Percentiles rank a stretch among this genome's conserved stretches.
phyloP scores from a whole-genome alignment of 92 coral and sea anemone genomes.

The Phenganax subtilis region DNA sequence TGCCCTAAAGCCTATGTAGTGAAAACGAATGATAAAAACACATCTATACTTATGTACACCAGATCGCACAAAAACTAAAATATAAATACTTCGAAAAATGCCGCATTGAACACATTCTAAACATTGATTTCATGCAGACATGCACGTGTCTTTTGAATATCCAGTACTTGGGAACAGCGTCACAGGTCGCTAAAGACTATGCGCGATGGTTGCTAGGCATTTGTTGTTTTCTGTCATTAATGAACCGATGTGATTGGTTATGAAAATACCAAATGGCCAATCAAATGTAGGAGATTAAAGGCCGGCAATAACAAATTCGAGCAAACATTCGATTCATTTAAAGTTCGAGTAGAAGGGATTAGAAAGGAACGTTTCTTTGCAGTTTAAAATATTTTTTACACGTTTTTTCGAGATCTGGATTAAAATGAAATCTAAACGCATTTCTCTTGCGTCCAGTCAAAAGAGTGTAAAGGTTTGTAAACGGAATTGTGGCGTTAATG shows the following conservation, averaged over 20 bases:
- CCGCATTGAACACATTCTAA: neutral
- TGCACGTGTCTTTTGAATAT: constrained; percentile 2
- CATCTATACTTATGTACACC: neutral
- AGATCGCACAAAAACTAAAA: neutral
- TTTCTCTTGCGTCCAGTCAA: constrained; percentile 6
- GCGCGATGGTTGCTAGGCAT: constrained; percentile 23
- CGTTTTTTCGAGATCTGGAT: neutral
- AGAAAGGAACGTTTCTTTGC: neutral
- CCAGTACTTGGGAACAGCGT: constrained; percentile 6
- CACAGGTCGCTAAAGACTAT: neutral
- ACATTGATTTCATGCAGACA: neutral
- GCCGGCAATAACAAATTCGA: constrained; percentile 78
- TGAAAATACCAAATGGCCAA: constrained; percentile 51
- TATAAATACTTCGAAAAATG: neutral
- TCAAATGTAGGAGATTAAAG: constrained; percentile 60
- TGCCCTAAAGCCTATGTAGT: neutral
- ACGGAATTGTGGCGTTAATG: neutral
- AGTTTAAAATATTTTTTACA: neutral
- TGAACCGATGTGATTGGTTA: constrained; percentile 63
- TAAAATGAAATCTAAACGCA: constrained; percentile 26
- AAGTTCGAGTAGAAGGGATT: neutral
- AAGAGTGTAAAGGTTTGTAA: constrained; percentile 25
- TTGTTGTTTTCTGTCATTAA: constrained; percentile 23
- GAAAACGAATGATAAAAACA: neutral
- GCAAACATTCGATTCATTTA: constrained; percentile 41